Base-by-base conservation (phyloP, 2,797 vertebrate genomes). In the Pelobates cultripes region DNA sequence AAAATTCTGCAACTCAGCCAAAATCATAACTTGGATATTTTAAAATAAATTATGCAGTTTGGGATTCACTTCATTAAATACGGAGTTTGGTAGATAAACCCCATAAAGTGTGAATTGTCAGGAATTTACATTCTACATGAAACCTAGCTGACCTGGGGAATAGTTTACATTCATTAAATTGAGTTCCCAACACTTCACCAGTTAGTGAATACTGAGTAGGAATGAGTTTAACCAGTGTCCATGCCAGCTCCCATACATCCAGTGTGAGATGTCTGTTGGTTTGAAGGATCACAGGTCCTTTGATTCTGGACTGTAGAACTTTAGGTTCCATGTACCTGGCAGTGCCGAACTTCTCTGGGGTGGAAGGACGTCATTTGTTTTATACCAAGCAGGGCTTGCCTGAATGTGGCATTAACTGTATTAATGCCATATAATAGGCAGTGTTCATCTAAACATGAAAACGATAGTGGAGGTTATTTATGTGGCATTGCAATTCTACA, bases 281-380 rank as follows among this genome's bases (percentile, higher is more conserved):
- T 97, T 97, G 81, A 97, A 97, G 60, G 96, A 95, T 86, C 97
- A 96, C 14, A 96, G 90, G 86, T 97, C 96, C 86, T 97, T 96
- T 97, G 77, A 97, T 96, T 78, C 96, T 90, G 77, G 96, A 97
- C 88, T 97, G 96, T 15, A 97, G 89, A 5, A 97, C 96, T 85
- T 97, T 96, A 0, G 96, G 96, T 57, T 96, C 95, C 96, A 97
- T 97, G 86, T 97, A 97, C 70, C 96, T 94, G 44, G 96, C 96
- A 0, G 96, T 97, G 61, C 96, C 96, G 83, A 97, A 96, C 96
- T 97, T 82, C 15, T n/a, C n/a, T 3, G 13, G 55, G 55, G 55
- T 51, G 10, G 13, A 6, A 13, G n/a, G 2, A 5, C 42, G 0
- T 28, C 73, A 82, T 82, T 84, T 60, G 43, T 14, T 13, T 12